Percentiles rank a stretch among this genome's conserved stretches.
Evolutionary conservation across 2,797 vertebrate genomes (phyloP).

Genomic region (Clamator glandarius): DNA sequence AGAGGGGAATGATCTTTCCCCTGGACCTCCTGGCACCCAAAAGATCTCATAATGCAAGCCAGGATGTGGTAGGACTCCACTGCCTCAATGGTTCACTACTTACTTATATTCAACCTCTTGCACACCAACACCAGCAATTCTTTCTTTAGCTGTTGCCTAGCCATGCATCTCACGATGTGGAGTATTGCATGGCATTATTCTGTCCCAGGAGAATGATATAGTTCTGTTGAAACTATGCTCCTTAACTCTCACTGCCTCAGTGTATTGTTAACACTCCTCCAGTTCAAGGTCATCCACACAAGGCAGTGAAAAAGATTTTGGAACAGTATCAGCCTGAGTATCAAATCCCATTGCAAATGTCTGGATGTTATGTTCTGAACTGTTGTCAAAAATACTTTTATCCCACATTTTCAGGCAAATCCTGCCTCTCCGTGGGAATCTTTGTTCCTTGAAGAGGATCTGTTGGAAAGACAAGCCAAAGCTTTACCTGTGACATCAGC

Average conservation of each 20-base stretch:
- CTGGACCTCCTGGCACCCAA: not conserved
- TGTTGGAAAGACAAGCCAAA: not conserved
- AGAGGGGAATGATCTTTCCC: not conserved
- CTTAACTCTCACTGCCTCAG: not conserved
- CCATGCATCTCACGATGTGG: too few species aligned
- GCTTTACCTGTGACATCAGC: not conserved
- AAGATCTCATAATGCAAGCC: not conserved
- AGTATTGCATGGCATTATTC: not conserved
- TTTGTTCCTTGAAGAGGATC: not conserved
- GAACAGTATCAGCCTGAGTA: not conserved
- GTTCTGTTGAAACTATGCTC: not conserved
- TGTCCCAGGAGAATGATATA: not conserved
- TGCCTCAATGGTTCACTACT: not conserved
- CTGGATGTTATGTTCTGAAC: not conserved
- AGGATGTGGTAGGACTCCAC: not conserved
- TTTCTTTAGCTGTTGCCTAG: not conserved
- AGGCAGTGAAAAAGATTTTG: not conserved
- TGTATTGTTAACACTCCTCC: not conserved
- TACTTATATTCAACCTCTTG: not conserved
- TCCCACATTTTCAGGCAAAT: not conserved
- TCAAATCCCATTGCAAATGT: not conserved
- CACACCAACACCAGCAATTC: not conserved
- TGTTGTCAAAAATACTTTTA: not conserved
- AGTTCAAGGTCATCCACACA: not conserved
- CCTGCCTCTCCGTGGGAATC: rapidly evolving